phyloP scores from a whole-genome alignment of 2,888 invertebrate species.

The Rhopalosiphum nymphaeae region DNA sequence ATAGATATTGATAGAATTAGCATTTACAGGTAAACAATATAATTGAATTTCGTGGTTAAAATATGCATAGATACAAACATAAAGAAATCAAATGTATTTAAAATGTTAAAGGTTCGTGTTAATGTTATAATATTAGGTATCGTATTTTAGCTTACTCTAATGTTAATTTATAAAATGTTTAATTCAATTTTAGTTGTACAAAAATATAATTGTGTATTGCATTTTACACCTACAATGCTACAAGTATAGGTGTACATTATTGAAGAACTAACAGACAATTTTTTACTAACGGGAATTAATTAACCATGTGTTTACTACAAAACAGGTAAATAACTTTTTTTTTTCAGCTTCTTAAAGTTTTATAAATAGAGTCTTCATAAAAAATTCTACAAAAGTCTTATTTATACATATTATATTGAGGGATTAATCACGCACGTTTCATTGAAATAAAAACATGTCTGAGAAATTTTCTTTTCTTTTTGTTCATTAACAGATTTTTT shows the following conservation, averaged over 20 bases:
- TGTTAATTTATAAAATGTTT: not conserved
- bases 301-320: not conserved
- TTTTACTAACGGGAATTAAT: conserved; percentile 12
- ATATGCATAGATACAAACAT: not conserved
- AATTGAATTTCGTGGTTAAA: not conserved
- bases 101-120: not conserved
- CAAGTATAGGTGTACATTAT: not conserved
- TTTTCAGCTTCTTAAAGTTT: not conserved
- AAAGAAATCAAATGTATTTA: not conserved
- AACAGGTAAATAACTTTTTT: not conserved
- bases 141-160: not conserved
- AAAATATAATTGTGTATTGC: not conserved
- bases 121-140: not conserved
- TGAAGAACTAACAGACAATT: conserved; percentile 20
- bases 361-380: not conserved
- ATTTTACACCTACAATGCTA: not conserved
- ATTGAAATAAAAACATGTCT: conserved; percentile 25
- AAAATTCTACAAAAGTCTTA: not conserved
- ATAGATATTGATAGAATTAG: too few species aligned
- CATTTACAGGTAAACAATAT: too few species aligned
- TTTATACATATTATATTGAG: not conserved
- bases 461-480: conserved; percentile 19
- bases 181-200: not conserved
- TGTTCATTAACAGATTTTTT: conserved; percentile 10
- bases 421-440: conserved; percentile 35